Conservation (phyloP, 2,113 vertebrate genomes). For the Collichthys lucidus region DNA sequence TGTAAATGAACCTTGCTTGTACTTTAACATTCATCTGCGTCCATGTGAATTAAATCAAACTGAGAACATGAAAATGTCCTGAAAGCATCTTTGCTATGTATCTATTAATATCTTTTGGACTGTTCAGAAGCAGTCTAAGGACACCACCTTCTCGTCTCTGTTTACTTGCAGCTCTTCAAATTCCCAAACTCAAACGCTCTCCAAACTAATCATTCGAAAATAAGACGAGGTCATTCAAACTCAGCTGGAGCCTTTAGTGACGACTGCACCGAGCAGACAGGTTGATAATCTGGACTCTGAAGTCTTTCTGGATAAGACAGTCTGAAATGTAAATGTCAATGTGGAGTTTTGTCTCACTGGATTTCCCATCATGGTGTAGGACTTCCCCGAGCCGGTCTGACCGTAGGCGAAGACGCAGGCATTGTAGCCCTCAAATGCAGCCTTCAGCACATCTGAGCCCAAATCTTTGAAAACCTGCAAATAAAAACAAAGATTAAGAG, state of each 20-base stretch:
- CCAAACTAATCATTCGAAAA: too few relatives aligned
- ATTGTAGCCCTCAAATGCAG: constrained; percentile 98
- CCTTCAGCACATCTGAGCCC: constrained; percentile 92
- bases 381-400: constrained; percentile 97
- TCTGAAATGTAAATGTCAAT: background rate
- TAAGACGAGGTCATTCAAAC: background rate
- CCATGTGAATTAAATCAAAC: too few relatives aligned
- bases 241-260: background rate
- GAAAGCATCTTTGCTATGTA: too few relatives aligned
- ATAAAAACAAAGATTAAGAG: background rate
- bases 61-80: too few relatives aligned
- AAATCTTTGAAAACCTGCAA: constrained; percentile 93
- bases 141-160: too few relatives aligned
- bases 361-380: constrained; percentile 98
- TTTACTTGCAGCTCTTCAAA: background rate
- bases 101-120: too few relatives aligned
- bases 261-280: background rate
- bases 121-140: too few relatives aligned
- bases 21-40: too few relatives aligned
- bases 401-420: constrained; percentile 98
- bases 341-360: constrained; percentile 81
- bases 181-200: too few relatives aligned
- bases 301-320: background rate
- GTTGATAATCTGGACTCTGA: background rate
- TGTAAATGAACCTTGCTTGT: too few relatives aligned